Base-by-base conservation (phyloP, 2,797 vertebrate species). In the Alauda arvensis region DNA sequence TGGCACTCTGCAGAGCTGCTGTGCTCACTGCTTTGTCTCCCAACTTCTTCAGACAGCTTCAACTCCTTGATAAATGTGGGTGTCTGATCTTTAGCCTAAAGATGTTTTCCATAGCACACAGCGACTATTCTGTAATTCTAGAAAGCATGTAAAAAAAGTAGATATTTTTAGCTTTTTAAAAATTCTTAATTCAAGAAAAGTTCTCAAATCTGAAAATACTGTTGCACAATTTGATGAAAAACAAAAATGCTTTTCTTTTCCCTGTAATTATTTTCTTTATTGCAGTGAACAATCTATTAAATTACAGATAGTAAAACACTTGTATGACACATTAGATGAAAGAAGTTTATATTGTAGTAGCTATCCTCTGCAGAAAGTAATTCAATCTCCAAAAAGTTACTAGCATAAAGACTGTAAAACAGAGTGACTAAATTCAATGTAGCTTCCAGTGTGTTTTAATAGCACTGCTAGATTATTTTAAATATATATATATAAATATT, bases 361-460 rank as follows among this genome's bases (percentile, higher is more conserved):
- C 85, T 93, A 3, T 91, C 49, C 33, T 83, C 25, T 61, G 11
- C 55, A 77, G 18, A 57, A 75, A 46, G 48, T 77, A 77, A 70
- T 90, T 87, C 18, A 85, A 8, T 56, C 23, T 45, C 63, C 19
- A 57, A 25, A 39, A 76, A 84, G 23, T 92, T 94, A 84, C 45
- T n/a, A 63, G 45, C 43, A 11, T 31, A 9, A 9, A 49, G 67
- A 40, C 37, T 45, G 17, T 31, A 43, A 71, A 92, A 78, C 28
- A 8, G 77, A 85, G 59, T 40, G 57, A 52, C 85, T 94, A 81
- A 92, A 86, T 56, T 45, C 66, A 65, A 21, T n/a, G 42, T 45
- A 91, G 82, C 74, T 93, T 95, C 62, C 91, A 85, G 75, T 93
- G 78, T 83, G 55, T 90, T 96, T 94, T 94, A 96, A 91, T 94